Percentiles rank a stretch among this genome's conserved stretches.
These are phyloP conservation scores for Aleiodes alternator DNA, from an alignment of 2,888 invertebrate species.

Conservation along the genomic window DNA sequence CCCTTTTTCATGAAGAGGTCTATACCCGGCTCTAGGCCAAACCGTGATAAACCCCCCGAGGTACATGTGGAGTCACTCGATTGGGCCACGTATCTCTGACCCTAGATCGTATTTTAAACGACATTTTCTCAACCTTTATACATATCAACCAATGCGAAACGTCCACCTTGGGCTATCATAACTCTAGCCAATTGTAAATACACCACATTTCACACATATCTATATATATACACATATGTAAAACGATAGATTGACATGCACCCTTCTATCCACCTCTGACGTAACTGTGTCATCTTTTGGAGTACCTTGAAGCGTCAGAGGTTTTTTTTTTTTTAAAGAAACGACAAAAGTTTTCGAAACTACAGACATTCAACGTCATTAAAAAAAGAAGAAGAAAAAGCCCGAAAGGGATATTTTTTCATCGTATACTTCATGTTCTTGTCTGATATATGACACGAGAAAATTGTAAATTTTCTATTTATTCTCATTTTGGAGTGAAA, in stretches of 20 bases:
- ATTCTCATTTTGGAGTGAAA: neutral
- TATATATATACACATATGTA: conserved; percentile 13
- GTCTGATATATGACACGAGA: too few relatives aligned
- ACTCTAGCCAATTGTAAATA: conserved; percentile 26
- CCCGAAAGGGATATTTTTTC: neutral
- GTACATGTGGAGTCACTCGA: conserved; percentile 71
- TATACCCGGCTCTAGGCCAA: conserved; percentile 51
- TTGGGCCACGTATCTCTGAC: conserved; percentile 73
- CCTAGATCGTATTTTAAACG: conserved; percentile 50
- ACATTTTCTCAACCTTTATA: conserved; percentile 50
- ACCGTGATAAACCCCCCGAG: conserved; percentile 22
- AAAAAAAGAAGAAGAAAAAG: neutral
- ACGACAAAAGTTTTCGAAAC: neutral
- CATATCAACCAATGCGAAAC: conserved; percentile 53
- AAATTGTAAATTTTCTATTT: too few relatives aligned
- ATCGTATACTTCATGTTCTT: too few relatives aligned
- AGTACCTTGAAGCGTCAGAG: conserved; percentile 29
- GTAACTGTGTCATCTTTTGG: conserved; percentile 44
- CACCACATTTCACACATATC: conserved; percentile 24
- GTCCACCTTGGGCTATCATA: conserved; percentile 49
- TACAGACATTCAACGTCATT: neutral
- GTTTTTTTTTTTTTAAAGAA: neutral
- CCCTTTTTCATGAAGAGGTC: conserved; percentile 35
- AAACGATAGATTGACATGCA: conserved; percentile 20
- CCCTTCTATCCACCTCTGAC: conserved; percentile 31